These are phyloP conservation scores for Morinoia aosen DNA, from an alignment of 2,888 invertebrate genomes.

Conservation along the genomic window DNA sequence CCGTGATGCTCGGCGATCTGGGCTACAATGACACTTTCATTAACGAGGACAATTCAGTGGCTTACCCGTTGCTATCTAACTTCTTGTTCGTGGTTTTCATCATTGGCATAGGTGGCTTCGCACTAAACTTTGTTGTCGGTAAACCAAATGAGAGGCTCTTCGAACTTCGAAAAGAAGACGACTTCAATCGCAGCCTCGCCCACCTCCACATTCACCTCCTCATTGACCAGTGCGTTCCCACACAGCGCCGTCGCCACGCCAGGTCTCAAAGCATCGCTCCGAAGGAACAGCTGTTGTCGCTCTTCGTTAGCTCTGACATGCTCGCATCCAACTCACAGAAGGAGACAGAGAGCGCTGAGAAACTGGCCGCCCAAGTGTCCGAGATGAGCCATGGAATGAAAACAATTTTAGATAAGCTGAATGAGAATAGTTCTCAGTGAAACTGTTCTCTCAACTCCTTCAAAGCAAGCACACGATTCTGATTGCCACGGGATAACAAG, in stretches of 20 bases:
- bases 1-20: constrained; percentile 59
- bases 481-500: too few relatives aligned
- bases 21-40: constrained; percentile 58
- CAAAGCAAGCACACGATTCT: too few relatives aligned
- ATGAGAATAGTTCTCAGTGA: too few relatives aligned
- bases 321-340: background rate
- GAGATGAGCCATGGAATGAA: background rate
- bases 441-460: too few relatives aligned
- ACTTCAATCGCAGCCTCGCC: background rate
- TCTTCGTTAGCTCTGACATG: background rate
- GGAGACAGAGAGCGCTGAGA: background rate
- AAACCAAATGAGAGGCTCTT: background rate
- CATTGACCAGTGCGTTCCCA: constrained; percentile 25
- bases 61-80: constrained; percentile 54
- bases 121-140: constrained; percentile 33
- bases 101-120: constrained; percentile 51
- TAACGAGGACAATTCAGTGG: background rate
- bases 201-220: constrained; percentile 13
- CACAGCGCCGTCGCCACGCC: background rate
- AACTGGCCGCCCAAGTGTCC: background rate
- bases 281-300: background rate
- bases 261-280: background rate
- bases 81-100: constrained; percentile 56
- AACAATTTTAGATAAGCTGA: background rate
- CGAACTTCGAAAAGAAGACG: background rate